Percentiles rank a stretch among this genome's conserved stretches.
Conservation (phyloP, 2,888 invertebrate species). For the Mesopsocus fuscifrons region DNA sequence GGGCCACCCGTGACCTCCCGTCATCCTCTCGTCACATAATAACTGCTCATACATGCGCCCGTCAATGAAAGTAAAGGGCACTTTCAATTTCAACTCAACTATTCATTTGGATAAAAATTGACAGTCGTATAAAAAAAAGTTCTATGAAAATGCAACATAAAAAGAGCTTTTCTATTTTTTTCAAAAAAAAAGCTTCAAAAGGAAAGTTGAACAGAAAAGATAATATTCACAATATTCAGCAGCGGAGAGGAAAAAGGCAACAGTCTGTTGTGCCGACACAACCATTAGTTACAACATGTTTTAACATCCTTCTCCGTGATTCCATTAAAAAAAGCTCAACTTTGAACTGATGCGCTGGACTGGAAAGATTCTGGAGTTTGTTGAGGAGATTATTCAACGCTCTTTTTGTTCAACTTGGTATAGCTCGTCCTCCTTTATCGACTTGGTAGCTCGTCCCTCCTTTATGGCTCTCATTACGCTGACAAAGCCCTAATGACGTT, state of each 20-base stretch:
- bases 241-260: constrained; percentile 4
- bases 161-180: too few species aligned
- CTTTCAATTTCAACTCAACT: too few species aligned
- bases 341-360: constrained; percentile 9
- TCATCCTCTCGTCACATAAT: too few species aligned
- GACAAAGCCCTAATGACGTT: neutral
- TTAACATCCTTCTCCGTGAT: constrained; percentile 8
- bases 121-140: too few species aligned
- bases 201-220: too few species aligned
- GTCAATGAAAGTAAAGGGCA: too few species aligned
- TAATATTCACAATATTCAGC: too few species aligned
- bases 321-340: constrained; percentile 9
- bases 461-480: neutral
- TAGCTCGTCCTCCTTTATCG: neutral
- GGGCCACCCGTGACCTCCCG: too few species aligned
- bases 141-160: too few species aligned
- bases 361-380: constrained; percentile 10
- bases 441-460: neutral
- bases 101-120: too few species aligned
- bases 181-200: too few species aligned
- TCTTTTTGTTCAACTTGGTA: constrained; percentile 5
- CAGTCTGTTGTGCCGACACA: constrained; percentile 4
- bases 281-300: constrained; percentile 10
- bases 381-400: constrained; percentile 5
- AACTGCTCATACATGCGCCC: too few species aligned